These are phyloP conservation scores for Drosophila auraria DNA, from an alignment of 1,140 invertebrate species.

Conservation along the genomic window DNA sequence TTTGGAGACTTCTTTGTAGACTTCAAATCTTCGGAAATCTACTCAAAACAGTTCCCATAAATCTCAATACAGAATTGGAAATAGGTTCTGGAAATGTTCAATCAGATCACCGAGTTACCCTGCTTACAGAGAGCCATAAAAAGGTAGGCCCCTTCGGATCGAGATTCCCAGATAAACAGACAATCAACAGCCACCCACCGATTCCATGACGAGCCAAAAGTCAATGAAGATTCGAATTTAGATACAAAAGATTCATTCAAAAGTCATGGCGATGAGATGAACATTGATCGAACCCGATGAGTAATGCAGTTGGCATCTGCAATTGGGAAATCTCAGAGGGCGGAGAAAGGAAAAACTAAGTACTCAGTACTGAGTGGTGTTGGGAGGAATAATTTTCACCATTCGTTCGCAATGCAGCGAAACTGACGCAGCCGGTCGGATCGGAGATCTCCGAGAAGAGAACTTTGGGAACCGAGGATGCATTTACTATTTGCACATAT, in stretches of 20 bases:
- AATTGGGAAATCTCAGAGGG: slow-evolving; percentile 55
- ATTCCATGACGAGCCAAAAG: slow-evolving; percentile 48
- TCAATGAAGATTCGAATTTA: slow-evolving; percentile 29
- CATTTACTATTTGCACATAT: slow-evolving; percentile 38
- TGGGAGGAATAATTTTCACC: slow-evolving; percentile 15
- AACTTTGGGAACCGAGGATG: slow-evolving; percentile 29
- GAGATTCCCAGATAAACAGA: slow-evolving; percentile 12
- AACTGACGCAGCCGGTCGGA: slow-evolving; percentile 10
- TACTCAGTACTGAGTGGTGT: no score
- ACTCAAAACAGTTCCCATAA: background rate
- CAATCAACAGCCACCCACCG: slow-evolving; percentile 13
- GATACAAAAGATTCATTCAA: slow-evolving; percentile 33
- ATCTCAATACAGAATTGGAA: background rate
- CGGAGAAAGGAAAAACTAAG: background rate
- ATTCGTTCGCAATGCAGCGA: background rate
- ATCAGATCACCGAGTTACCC: slow-evolving; percentile 1
- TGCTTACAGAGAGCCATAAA: background rate
- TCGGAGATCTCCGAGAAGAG: background rate
- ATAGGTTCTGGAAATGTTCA: background rate
- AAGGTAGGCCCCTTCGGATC: background rate
- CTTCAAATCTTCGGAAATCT: background rate
- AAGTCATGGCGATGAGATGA: slow-evolving; percentile 22
- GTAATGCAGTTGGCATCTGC: slow-evolving; percentile 57
- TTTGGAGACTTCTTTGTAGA: background rate
- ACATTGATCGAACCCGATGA: slow-evolving; percentile 46